Percentiles rank a stretch among this genome's conserved stretches.
phyloP scores from a whole-genome alignment of 1,140 invertebrate species.

The Dryas iulia region DNA sequence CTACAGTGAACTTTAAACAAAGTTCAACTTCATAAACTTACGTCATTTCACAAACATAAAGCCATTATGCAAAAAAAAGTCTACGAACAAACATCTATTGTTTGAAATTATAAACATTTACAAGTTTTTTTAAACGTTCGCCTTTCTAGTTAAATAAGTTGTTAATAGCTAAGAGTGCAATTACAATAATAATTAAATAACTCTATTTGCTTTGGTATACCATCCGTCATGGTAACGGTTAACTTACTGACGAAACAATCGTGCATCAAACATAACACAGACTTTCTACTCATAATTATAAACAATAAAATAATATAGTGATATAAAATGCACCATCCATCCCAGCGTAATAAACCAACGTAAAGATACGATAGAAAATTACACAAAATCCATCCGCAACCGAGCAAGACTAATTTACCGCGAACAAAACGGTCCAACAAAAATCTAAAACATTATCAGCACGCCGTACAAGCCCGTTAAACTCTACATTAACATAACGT shows the following conservation, averaged over 20 bases:
- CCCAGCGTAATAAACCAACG: conserved; percentile 42
- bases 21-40: too few species aligned
- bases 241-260: conserved; percentile 38
- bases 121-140: neutral
- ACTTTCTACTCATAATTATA: conserved; percentile 65
- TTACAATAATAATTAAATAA: conserved; percentile 20
- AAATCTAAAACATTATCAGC: conserved; percentile 67
- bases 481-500: conserved; percentile 74
- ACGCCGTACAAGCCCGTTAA: conserved; percentile 66
- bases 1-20: too few species aligned
- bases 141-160: neutral
- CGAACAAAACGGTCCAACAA: conserved; percentile 69
- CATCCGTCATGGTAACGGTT: conserved; percentile 34
- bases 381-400: conserved; percentile 68
- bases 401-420: conserved; percentile 73
- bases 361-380: conserved; percentile 64
- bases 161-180: conserved; percentile 17
- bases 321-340: conserved; percentile 39
- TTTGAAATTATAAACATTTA: neutral
- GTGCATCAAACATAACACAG: conserved; percentile 30
- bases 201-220: conserved; percentile 26
- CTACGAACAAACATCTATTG: neutral
- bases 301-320: conserved; percentile 66
- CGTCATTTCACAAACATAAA: neutral
- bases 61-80: neutral